These are phyloP conservation scores for Euleptes europaea DNA, from an alignment of 2,113 vertebrate species.

Conservation along the genomic window DNA sequence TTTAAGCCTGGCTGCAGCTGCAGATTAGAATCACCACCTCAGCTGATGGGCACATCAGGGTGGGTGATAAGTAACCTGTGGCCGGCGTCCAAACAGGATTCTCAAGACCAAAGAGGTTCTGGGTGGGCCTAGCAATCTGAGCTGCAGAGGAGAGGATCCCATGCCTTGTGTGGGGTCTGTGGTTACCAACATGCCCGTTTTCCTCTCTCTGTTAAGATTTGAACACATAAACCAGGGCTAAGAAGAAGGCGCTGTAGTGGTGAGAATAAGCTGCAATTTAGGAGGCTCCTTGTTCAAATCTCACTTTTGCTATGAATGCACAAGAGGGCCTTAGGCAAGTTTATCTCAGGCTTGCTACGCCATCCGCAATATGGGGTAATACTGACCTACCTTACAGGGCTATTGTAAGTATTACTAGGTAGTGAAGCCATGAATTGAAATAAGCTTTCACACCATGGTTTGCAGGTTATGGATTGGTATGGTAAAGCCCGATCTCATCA, in stretches of 20 bases:
- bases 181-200: too few relatives aligned
- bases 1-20: slow-evolving; percentile 51
- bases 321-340: not conserved
- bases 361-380: too few relatives aligned
- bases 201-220: too few relatives aligned
- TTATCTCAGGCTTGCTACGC: too few relatives aligned
- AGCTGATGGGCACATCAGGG: slow-evolving; percentile 50
- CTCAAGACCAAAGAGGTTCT: not conserved
- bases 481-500: too few relatives aligned
- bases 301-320: not conserved
- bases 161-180: not conserved
- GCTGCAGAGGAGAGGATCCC: not conserved
- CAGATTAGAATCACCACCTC: slow-evolving; percentile 64
- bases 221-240: too few relatives aligned
- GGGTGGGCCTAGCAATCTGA: not conserved
- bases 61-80: slow-evolving; percentile 40
- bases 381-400: too few relatives aligned
- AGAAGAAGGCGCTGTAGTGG: too few relatives aligned
- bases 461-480: too few relatives aligned
- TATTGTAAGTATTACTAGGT: too few relatives aligned
- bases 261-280: not conserved
- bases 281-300: not conserved
- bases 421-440: too few relatives aligned
- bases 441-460: too few relatives aligned
- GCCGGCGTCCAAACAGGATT: slow-evolving; percentile 40